Conservation (phyloP, 1,140 invertebrate species). For the Reticulitermes speratus region DNA sequence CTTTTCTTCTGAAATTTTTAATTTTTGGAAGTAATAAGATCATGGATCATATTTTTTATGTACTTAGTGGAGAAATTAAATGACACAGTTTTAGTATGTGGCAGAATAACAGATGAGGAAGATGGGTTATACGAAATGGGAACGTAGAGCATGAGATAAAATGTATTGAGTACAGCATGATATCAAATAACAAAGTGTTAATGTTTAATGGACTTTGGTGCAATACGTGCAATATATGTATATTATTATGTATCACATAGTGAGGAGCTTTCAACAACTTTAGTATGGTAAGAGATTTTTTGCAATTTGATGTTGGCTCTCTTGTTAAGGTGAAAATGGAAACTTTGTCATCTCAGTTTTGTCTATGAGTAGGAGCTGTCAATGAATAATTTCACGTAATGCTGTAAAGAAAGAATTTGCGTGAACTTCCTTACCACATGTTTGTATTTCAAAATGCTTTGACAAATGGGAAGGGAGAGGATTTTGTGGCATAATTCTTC, state of each 20-base stretch:
- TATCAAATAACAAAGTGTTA: conserved; percentile 7
- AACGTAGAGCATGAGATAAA: too few relatives aligned
- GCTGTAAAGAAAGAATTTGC: neutral
- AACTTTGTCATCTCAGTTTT: too few relatives aligned
- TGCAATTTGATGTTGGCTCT: conserved; percentile 1
- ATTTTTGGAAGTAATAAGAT: too few relatives aligned
- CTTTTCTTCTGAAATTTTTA: too few relatives aligned
- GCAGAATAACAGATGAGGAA: neutral
- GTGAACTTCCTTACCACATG: neutral
- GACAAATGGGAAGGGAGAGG: neutral
- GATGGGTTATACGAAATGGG: neutral
- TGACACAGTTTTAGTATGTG: too few relatives aligned
- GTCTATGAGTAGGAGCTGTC: neutral
- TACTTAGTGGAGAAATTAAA: too few relatives aligned
- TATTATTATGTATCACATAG: conserved; percentile 21
- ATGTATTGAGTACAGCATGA: neutral
- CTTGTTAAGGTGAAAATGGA: neutral
- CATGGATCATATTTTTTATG: too few relatives aligned
- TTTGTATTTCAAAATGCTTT: conserved; percentile 17
- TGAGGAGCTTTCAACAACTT: conserved; percentile 26
- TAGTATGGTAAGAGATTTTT: conserved; percentile 26
- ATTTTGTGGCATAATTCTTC: neutral
- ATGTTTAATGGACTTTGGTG: conserved; percentile 25
- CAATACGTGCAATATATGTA: conserved; percentile 27
- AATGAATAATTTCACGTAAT: neutral